phyloP scores from a whole-genome alignment of 2,113 vertebrate species.

The Bungarus multicinctus region DNA sequence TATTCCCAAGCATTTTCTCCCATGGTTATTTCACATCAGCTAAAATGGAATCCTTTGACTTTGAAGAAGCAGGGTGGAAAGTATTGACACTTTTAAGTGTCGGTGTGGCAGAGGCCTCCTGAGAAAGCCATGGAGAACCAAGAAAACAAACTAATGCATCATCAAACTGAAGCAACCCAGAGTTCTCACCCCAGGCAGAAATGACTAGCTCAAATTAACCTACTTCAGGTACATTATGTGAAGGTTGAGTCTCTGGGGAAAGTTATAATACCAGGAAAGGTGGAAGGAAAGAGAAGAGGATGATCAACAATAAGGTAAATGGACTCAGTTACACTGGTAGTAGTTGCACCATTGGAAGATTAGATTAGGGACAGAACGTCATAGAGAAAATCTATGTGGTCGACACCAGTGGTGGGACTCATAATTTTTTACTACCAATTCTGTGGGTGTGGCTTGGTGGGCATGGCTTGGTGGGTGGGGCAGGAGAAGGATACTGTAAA shows the following conservation, averaged over 20 bases:
- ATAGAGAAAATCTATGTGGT: not conserved
- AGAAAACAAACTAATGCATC: not conserved
- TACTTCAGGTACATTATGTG: not conserved
- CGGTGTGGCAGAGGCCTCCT: not conserved
- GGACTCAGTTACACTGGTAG: not conserved
- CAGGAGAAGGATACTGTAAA: too few relatives aligned
- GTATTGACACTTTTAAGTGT: not conserved
- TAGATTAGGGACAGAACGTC: not conserved
- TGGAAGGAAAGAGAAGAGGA: not conserved
- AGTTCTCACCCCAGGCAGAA: not conserved
- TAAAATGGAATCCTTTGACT: not conserved
- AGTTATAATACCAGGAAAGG: not conserved
- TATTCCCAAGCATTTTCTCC: not conserved
- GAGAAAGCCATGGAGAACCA: not conserved
- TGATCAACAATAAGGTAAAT: not conserved
- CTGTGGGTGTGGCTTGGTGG: too few relatives aligned
- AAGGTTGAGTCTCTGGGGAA: not conserved
- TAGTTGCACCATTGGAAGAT: not conserved
- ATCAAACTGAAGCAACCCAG: not conserved
- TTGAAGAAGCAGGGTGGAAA: not conserved
- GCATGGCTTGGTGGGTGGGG: too few relatives aligned
- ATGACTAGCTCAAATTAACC: not conserved
- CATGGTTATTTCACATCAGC: not conserved
- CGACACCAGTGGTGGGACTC: not conserved
- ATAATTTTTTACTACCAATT: too few relatives aligned